Conservation (phyloP, 2,888 invertebrate genomes). For the Oscheius sp. region DNA sequence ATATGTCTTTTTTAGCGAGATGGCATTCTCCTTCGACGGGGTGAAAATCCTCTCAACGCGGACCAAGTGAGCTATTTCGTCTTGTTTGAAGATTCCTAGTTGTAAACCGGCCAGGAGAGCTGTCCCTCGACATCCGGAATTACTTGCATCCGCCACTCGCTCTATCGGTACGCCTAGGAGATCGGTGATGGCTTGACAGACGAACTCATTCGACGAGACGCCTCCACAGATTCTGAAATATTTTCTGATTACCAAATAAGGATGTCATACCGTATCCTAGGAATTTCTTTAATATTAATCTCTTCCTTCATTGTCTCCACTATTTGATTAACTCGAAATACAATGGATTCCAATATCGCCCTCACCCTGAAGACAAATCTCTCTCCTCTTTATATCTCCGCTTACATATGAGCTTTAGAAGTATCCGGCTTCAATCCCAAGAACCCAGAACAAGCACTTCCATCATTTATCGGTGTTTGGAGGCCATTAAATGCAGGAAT, state of each 20-base stretch:
- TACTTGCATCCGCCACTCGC: slow-evolving; percentile 81
- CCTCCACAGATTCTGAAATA: slow-evolving; percentile 87
- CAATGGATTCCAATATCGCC: slow-evolving; percentile 87
- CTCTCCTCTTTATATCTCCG: not conserved
- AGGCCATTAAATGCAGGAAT: slow-evolving; percentile 85
- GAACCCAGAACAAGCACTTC: slow-evolving; percentile 86
- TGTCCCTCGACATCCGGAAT: slow-evolving; percentile 81
- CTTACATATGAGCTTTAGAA: slow-evolving; percentile 76
- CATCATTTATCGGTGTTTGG: slow-evolving; percentile 90
- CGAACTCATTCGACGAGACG: slow-evolving; percentile 92
- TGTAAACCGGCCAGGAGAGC: slow-evolving; percentile 87
- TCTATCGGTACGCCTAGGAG: slow-evolving; percentile 83
- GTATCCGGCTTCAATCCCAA: slow-evolving; percentile 83
- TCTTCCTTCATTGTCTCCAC: slow-evolving; percentile 83
- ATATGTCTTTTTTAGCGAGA: slow-evolving; percentile 48
- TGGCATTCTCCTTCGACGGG: slow-evolving; percentile 42
- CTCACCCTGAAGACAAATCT: slow-evolving; percentile 77
- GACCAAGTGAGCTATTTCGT: slow-evolving; percentile 47
- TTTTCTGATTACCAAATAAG: not conserved
- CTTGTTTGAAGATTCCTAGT: slow-evolving; percentile 78
- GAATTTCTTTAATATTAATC: slow-evolving; percentile 76
- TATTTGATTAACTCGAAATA: slow-evolving; percentile 85
- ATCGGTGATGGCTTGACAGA: slow-evolving; percentile 88
- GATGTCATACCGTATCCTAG: slow-evolving; percentile 49
- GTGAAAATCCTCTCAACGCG: slow-evolving; percentile 50